These are phyloP conservation scores for Aphelocoma californica DNA, from an alignment of 2,797 vertebrate species.

Conservation along the genomic window DNA sequence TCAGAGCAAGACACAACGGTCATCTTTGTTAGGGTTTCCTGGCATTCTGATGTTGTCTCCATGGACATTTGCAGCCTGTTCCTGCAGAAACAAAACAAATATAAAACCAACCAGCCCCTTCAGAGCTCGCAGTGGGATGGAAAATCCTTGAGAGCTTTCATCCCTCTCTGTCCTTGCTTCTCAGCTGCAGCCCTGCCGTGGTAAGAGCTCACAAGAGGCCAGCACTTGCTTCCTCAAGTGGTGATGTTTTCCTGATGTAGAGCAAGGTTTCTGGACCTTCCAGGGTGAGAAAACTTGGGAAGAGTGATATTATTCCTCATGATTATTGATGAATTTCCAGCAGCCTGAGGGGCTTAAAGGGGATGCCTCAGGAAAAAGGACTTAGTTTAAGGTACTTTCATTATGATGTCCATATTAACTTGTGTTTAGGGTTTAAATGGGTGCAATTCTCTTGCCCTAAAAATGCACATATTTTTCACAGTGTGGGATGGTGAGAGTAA, in stretches of 20 bases:
- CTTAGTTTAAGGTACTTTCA: not conserved
- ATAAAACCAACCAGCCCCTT: not conserved
- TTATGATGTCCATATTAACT: not conserved
- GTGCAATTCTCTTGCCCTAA: not conserved
- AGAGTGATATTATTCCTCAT: not conserved
- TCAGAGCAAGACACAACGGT: conserved; percentile 1
- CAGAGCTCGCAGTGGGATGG: not conserved
- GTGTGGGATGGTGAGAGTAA: not conserved
- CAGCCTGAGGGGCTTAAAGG: not conserved
- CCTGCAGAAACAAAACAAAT: conserved; percentile 54
- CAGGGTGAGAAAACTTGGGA: not conserved
- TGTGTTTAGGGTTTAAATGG: not conserved
- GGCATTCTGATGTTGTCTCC: not conserved
- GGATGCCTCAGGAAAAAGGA: not conserved
- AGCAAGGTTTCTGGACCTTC: not conserved
- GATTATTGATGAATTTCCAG: not conserved
- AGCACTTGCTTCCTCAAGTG: not conserved
- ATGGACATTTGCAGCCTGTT: conserved; percentile 38
- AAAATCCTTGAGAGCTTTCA: not conserved
- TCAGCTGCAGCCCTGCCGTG: not conserved
- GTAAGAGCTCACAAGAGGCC: not conserved
- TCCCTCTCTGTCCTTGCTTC: not conserved
- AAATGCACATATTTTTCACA: not conserved
- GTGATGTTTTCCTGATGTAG: not conserved
- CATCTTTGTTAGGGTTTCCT: conserved; percentile 30